Evolutionary conservation across 2,888 invertebrate species (phyloP).

Genomic region (Cerceris rybyensis): DNA sequence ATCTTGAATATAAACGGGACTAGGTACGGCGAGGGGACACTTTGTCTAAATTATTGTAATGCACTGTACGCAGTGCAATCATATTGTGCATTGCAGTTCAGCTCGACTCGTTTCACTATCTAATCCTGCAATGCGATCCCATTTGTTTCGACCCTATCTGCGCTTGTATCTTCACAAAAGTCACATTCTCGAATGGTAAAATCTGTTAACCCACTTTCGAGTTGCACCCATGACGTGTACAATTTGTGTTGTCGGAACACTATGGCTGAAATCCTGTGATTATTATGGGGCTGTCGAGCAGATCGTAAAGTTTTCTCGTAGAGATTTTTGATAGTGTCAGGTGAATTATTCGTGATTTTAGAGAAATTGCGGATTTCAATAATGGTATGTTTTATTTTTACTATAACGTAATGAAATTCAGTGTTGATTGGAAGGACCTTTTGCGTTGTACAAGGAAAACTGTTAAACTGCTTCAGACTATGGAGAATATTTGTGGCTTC

Average conservation of each 20-base stretch:
- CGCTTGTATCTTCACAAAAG: neutral
- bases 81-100: neutral
- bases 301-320: no score
- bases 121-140: slow-evolving; percentile 7
- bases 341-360: no score
- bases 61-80: slow-evolving; percentile 1
- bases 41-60: slow-evolving; percentile 3
- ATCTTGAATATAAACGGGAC: slow-evolving; percentile 14
- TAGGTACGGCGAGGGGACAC: neutral
- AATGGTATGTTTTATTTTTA: no score
- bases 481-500: no score
- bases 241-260: neutral
- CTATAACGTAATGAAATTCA: no score
- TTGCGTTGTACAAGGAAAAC: neutral
- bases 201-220: neutral
- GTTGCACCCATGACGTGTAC: neutral
- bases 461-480: neutral
- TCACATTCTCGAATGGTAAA: neutral
- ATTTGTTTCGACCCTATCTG: slow-evolving; percentile 7
- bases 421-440: neutral
- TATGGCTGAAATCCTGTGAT: neutral
- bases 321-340: no score
- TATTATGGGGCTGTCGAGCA: no score
- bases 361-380: no score
- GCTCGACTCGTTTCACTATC: neutral